phyloP scores from a whole-genome alignment of 2,797 vertebrate species.

The Sitta carolinensis region DNA sequence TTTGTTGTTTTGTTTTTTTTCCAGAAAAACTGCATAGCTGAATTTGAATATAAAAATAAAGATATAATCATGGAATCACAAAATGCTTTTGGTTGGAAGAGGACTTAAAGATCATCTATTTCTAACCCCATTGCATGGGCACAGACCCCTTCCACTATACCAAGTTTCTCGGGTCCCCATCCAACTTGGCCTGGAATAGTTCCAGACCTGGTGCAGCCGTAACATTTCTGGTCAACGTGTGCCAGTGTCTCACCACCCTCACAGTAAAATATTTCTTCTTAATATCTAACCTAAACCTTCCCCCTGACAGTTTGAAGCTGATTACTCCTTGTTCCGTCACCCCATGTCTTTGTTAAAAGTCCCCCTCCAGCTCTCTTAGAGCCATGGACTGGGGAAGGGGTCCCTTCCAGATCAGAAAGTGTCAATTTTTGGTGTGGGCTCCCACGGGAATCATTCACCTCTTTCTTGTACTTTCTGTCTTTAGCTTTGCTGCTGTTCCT shows the following conservation, averaged over 20 bases:
- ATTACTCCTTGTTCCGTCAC: background rate
- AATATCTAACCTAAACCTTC: background rate
- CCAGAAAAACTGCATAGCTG: background rate
- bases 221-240: too few species aligned
- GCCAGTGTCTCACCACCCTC: too few species aligned
- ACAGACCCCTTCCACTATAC: background rate
- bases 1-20: background rate
- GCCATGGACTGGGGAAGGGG: background rate
- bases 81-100: background rate
- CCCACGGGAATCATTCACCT: background rate
- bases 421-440: too few species aligned
- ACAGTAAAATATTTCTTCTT: background rate
- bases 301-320: background rate
- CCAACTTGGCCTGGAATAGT: too few species aligned
- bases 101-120: background rate
- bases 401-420: background rate
- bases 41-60: background rate
- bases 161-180: rapidly evolving
- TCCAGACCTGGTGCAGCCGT: background rate
- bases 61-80: too few species aligned
- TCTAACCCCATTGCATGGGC: background rate
- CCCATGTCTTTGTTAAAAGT: background rate
- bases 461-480: background rate
- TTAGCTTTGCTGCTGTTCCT: background rate
- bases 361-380: background rate